Evolutionary conservation across 2,113 vertebrate species (phyloP), one percentile per base, ranked within the genome.

Genomic region (Procavia capensis): DNA sequence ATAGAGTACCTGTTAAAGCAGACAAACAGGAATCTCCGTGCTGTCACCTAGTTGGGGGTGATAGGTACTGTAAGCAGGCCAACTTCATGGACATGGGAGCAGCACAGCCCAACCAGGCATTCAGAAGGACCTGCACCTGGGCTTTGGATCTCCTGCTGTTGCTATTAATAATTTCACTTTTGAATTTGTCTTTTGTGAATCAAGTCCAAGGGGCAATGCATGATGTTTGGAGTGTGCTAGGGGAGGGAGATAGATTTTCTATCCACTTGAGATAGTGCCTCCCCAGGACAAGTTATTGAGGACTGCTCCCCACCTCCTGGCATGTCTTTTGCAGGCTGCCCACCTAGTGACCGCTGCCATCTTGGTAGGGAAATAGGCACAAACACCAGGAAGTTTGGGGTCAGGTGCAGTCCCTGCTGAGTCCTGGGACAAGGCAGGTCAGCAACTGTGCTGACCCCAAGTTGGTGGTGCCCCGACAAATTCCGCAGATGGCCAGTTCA

Each of bases 161-260:
- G 31, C 25, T 68, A 31, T 16, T 85, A 41, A 20, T 31, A 29
- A 63, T 63, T 63, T 63, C 61, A 41, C 14, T 68, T 76, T 83
- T 83, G 45, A 78, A 78, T 70, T 36, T 27, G 47, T 70, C 24
- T 79, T 92, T 39, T 80, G 22, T 25, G 13, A 39, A 27, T 36
- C 29, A 39, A 29, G 3, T 63, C 39, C 39, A 66, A 24, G 36
- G 63, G 54, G 57, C 68, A 39, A 9, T 39, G 57, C 57, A 24
- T 54, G 16, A 6, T 0, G 13, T 16, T 8, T 0, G 24, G 34
- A 24, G 25, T 24, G 27, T 2, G 45, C 43, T 13, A 39, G 31
- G 34, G 24, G 9, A 19, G 3, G 36, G 54, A 13, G 22, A 50
- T 70, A 2, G 41, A 75, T 14, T 25, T 39, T 78, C 17, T 2